A percentile compares a stretch with the other conserved stretches of the same genome.
Evolutionary conservation across 1,140 invertebrate genomes (phyloP).

Genomic region (Zaprionus gabonicus): DNA sequence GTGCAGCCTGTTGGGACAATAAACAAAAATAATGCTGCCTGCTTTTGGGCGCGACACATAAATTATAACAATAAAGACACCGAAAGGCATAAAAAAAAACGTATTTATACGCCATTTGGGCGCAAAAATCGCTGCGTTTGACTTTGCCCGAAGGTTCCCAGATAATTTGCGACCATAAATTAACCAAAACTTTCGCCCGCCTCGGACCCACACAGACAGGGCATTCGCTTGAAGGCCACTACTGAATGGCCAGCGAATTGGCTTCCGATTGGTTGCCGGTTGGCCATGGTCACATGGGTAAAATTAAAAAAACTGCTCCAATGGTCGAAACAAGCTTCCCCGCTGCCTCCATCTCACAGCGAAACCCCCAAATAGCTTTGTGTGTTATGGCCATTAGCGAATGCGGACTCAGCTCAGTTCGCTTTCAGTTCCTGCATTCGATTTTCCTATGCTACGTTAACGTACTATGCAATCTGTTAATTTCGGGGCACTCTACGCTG

Average conservation of each 20-base stretch:
- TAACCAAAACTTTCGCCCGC: slow-evolving; percentile 38
- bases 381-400: slow-evolving; percentile 45
- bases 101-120: slow-evolving; percentile 55
- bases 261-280: slow-evolving; percentile 34
- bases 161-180: slow-evolving; percentile 73
- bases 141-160: slow-evolving; percentile 47
- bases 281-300: slow-evolving; percentile 26
- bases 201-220: not conserved
- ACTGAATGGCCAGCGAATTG: slow-evolving; percentile 35
- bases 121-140: slow-evolving; percentile 69
- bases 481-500: slow-evolving; percentile 36
- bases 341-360: not conserved
- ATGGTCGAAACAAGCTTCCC: not conserved
- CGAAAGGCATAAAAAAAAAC: slow-evolving; percentile 51
- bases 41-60: slow-evolving; percentile 63
- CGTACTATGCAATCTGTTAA: slow-evolving; percentile 63
- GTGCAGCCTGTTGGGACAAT: slow-evolving; percentile 41
- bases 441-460: slow-evolving; percentile 8
- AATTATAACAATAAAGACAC: slow-evolving; percentile 75
- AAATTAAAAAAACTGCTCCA: slow-evolving; percentile 61
- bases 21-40: slow-evolving; percentile 65
- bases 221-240: slow-evolving; percentile 5
- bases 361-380: slow-evolving; percentile 35
- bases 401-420: slow-evolving; percentile 14
- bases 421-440: not conserved